A percentile compares a stretch with the other conserved stretches of the same genome.
These are phyloP conservation scores for Megatriorchis doriae DNA, from an alignment of 2,113 vertebrate genomes.

Conservation along the genomic window DNA sequence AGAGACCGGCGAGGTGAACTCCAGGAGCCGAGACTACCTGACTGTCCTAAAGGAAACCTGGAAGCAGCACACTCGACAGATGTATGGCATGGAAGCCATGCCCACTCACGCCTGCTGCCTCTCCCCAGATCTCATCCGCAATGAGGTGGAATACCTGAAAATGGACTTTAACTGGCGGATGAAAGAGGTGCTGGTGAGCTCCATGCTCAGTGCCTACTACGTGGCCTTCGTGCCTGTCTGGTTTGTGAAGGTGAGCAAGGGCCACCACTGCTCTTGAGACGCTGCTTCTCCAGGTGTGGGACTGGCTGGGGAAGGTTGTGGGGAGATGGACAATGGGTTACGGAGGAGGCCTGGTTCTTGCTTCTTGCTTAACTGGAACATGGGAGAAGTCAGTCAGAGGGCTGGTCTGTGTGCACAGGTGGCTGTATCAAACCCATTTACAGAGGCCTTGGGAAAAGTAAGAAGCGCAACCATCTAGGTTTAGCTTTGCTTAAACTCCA, in stretches of 20 bases:
- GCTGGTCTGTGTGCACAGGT: not conserved
- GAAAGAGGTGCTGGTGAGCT: constrained; percentile 98
- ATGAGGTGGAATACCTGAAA: constrained; percentile 94
- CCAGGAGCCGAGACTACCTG: constrained; percentile 86
- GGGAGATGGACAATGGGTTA: not conserved
- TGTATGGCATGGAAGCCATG: constrained; percentile 88
- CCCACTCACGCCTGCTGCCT: constrained; percentile 97
- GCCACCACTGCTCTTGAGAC: not conserved
- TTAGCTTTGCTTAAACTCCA: not conserved
- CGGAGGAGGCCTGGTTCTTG: not conserved
- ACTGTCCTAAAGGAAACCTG: constrained; percentile 91
- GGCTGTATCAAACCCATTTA: not conserved
- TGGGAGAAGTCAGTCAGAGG: not conserved
- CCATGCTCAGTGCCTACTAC: constrained; percentile 98
- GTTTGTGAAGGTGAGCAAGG: constrained; percentile 92
- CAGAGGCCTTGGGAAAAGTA: not conserved
- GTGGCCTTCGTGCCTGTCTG: constrained; percentile 97
- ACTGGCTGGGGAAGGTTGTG: not conserved
- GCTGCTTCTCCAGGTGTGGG: accelerated
- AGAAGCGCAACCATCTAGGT: not conserved
- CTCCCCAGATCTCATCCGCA: constrained; percentile 94
- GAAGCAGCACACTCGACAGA: constrained; percentile 93
- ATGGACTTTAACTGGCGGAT: constrained; percentile 99
- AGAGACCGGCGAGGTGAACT: constrained; percentile 73
- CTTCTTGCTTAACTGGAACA: not conserved